Percentiles rank a stretch among this genome's conserved stretches.
These are phyloP conservation scores for Spodoptera frugiperda DNA, from an alignment of 1,140 invertebrate genomes.

Conservation along the genomic window DNA sequence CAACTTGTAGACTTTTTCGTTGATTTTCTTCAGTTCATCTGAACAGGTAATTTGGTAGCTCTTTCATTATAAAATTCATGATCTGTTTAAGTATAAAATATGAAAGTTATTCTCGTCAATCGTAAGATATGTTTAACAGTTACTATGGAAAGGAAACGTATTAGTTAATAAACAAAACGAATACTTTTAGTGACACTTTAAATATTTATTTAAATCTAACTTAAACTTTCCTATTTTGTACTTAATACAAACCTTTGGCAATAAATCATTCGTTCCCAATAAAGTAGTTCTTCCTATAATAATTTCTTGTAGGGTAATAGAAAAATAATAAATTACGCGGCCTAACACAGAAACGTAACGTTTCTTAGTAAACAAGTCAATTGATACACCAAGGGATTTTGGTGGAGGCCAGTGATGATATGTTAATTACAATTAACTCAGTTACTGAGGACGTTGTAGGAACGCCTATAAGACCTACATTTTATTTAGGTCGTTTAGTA, in stretches of 20 bases:
- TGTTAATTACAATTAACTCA: neutral
- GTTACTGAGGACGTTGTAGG: too few species aligned
- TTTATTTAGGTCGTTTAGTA: neutral
- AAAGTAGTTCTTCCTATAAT: neutral
- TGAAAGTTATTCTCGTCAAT: too few species aligned
- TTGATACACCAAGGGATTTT: neutral
- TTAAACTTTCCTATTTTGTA: slow-evolving; percentile 12
- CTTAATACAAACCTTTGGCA: neutral
- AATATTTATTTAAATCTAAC: too few species aligned
- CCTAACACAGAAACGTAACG: neutral
- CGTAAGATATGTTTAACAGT: too few species aligned
- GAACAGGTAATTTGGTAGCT: too few species aligned
- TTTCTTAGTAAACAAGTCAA: slow-evolving; percentile 6
- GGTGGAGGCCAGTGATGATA: slow-evolving; percentile 2
- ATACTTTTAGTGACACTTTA: too few species aligned
- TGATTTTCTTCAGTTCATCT: too few species aligned
- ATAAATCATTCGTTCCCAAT: neutral
- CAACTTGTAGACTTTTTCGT: too few species aligned
- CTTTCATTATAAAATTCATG: too few species aligned
- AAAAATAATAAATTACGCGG: slow-evolving; percentile 12
- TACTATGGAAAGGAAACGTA: too few species aligned
- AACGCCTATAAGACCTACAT: neutral
- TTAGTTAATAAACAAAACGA: too few species aligned
- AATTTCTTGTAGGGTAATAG: slow-evolving; percentile 19
- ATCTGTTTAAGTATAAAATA: too few species aligned